A percentile compares a stretch with the other conserved stretches of the same genome.
phyloP scores from a whole-genome alignment of 1,140 invertebrate genomes.

The Drosophila mojavensis region DNA sequence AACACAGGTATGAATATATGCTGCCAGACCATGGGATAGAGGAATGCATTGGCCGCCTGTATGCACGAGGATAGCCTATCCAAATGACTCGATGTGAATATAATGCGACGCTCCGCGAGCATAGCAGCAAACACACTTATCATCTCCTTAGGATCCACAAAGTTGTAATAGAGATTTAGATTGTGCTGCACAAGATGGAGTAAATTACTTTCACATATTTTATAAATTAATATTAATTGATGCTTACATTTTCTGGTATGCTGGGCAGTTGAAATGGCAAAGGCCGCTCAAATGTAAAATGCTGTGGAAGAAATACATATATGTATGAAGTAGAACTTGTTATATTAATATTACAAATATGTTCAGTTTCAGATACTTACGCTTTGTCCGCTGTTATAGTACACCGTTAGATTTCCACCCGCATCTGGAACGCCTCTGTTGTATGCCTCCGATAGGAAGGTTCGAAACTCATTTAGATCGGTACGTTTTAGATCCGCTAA shows the following conservation, averaged over 20 bases:
- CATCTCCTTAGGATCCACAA: constrained; percentile 96
- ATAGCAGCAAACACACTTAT: constrained; percentile 97
- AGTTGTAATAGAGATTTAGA: constrained; percentile 97
- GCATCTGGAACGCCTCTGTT: constrained; percentile 86
- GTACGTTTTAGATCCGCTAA: constrained; percentile 65
- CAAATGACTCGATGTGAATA: constrained; percentile 94
- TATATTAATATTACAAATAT: not conserved
- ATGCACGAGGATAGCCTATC: constrained; percentile 96
- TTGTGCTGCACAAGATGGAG: constrained; percentile 90
- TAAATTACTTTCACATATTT: not conserved
- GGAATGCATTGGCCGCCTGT: constrained; percentile 95
- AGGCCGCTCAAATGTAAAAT: constrained; percentile 91
- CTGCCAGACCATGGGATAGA: constrained; percentile 99
- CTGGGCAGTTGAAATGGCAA: constrained; percentile 92
- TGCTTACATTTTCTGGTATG: constrained; percentile 96
- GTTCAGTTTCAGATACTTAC: constrained; percentile 79
- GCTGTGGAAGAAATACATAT: constrained; percentile 85
- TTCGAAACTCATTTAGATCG: constrained; percentile 82
- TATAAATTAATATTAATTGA: not conserved
- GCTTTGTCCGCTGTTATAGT: constrained; percentile 86
- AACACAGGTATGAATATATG: constrained; percentile 98
- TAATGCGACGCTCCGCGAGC: constrained; percentile 95
- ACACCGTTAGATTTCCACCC: constrained; percentile 85
- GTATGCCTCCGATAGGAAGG: constrained; percentile 89
- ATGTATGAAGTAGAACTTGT: constrained; percentile 19